A percentile compares a stretch with the other conserved stretches of the same genome.
phyloP scores from a whole-genome alignment of 2,888 invertebrate species.

The Notodonta dromedarius region DNA sequence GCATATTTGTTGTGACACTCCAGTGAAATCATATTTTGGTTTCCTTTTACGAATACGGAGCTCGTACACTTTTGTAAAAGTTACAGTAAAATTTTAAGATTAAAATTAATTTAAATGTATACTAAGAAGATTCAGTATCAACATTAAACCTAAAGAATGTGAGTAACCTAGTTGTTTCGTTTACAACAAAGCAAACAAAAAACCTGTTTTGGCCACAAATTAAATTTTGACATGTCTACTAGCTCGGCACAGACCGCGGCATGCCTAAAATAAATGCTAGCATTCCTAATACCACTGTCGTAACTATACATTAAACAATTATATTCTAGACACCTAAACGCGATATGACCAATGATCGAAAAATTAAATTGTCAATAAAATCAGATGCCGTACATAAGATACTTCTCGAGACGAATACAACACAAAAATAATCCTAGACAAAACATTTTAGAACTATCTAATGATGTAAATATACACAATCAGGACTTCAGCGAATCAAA shows the following conservation, averaged over 20 bases:
- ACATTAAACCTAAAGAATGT: too few species aligned
- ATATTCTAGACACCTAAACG: slow-evolving; percentile 27
- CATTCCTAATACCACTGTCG: slow-evolving; percentile 20
- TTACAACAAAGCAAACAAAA: neutral
- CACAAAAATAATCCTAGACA: slow-evolving; percentile 27
- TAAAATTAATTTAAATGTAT: too few species aligned
- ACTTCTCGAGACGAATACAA: slow-evolving; percentile 35
- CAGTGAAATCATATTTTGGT: too few species aligned
- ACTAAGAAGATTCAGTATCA: too few species aligned
- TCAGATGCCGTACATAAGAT: slow-evolving; percentile 15
- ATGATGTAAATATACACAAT: slow-evolving; percentile 18
- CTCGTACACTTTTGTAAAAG: slow-evolving; percentile 5
- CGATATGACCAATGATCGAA: slow-evolving; percentile 32
- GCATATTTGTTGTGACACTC: too few species aligned
- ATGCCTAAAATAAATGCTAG: slow-evolving; percentile 31
- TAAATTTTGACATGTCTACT: slow-evolving; percentile 7
- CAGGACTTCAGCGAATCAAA: slow-evolving; percentile 14
- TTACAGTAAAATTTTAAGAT: neutral
- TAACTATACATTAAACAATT: slow-evolving; percentile 13
- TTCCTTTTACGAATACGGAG: neutral
- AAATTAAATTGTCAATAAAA: slow-evolving; percentile 28
- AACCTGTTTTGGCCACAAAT: slow-evolving; percentile 3
- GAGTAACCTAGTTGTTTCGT: too few species aligned
- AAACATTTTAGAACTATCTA: slow-evolving; percentile 25
- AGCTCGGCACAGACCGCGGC: neutral